A percentile compares a stretch with the other conserved stretches of the same genome.
phyloP scores from a whole-genome alignment of 1,140 invertebrate genomes.

The Penaeus vannamei region DNA sequence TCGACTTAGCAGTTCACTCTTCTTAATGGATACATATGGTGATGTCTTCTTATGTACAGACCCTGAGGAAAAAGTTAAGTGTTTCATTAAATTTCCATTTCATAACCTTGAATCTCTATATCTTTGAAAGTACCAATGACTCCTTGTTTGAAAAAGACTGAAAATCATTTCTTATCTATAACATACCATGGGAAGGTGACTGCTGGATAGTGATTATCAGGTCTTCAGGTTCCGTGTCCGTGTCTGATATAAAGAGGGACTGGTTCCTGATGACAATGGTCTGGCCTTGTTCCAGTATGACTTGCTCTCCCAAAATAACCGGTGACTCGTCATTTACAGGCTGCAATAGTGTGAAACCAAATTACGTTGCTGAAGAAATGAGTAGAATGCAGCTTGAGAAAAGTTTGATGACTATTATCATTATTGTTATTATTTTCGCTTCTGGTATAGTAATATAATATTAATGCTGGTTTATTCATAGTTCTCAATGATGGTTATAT shows the following conservation, averaged over 20 bases:
- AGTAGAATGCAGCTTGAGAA: neutral
- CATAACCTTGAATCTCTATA: neutral
- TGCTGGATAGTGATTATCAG: conserved; percentile 57
- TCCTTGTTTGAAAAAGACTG: too few relatives aligned
- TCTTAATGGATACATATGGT: conserved; percentile 49
- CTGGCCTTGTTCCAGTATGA: conserved; percentile 55
- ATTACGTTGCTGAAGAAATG: neutral
- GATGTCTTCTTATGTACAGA: conserved; percentile 52
- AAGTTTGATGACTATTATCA: too few relatives aligned
- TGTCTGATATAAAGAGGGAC: conserved; percentile 63
- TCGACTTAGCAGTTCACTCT: conserved; percentile 54
- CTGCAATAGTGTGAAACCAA: neutral
- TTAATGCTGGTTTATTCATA: too few relatives aligned
- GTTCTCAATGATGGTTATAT: too few relatives aligned
- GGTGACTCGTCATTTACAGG: conserved; percentile 63
- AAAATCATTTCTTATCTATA: too few relatives aligned
- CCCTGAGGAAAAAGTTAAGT: conserved; percentile 37
- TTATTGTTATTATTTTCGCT: too few relatives aligned
- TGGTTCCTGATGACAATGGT: conserved; percentile 51
- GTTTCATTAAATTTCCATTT: neutral
- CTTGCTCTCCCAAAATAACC: conserved; percentile 60
- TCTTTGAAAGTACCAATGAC: neutral
- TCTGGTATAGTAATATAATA: too few relatives aligned
- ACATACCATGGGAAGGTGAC: conserved; percentile 55
- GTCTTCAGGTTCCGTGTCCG: conserved; percentile 59